A percentile compares a stretch with the other conserved stretches of the same genome.
phyloP scores from a whole-genome alignment of 2,797 vertebrate genomes.

The Mormyrus hasselquistii region DNA sequence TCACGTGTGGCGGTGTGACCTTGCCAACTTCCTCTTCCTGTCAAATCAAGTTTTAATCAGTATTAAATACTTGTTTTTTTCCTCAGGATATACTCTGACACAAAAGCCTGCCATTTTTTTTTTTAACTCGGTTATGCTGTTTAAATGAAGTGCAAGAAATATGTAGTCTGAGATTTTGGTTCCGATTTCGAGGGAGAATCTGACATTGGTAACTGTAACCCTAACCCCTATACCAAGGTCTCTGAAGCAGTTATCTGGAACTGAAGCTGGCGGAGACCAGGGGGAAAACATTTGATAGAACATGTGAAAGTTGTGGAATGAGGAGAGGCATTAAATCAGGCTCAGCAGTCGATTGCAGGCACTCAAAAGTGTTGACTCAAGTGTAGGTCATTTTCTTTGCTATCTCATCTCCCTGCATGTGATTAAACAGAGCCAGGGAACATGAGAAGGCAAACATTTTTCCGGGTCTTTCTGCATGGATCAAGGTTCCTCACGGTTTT shows the following conservation, averaged over 20 bases:
- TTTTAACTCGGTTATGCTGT: background rate
- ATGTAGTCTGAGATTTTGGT: background rate
- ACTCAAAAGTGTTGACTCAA: conserved; percentile 25
- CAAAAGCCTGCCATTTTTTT: background rate
- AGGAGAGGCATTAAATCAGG: conserved; percentile 35
- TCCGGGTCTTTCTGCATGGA: conserved; percentile 14
- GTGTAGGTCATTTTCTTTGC: conserved; percentile 10
- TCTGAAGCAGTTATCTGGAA: conserved; percentile 27
- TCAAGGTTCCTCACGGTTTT: conserved; percentile 2
- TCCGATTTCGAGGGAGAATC: conserved; percentile 25
- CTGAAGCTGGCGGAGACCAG: conserved; percentile 33
- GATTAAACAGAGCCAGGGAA: conserved; percentile 18
- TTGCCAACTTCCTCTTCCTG: background rate
- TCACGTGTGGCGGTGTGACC: background rate
- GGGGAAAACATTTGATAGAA: background rate
- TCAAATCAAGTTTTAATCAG: background rate
- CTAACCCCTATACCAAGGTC: background rate
- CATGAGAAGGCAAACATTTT: conserved; percentile 32
- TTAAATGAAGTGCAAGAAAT: background rate
- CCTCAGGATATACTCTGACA: background rate
- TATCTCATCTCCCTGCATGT: background rate
- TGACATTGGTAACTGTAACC: background rate
- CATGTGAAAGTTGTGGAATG: conserved; percentile 25
- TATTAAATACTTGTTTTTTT: background rate
- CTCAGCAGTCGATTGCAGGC: conserved; percentile 38